Percentiles rank a stretch among this genome's conserved stretches.
phyloP scores from a whole-genome alignment of 2,888 invertebrate species.

The Lochmaea crataegi region DNA sequence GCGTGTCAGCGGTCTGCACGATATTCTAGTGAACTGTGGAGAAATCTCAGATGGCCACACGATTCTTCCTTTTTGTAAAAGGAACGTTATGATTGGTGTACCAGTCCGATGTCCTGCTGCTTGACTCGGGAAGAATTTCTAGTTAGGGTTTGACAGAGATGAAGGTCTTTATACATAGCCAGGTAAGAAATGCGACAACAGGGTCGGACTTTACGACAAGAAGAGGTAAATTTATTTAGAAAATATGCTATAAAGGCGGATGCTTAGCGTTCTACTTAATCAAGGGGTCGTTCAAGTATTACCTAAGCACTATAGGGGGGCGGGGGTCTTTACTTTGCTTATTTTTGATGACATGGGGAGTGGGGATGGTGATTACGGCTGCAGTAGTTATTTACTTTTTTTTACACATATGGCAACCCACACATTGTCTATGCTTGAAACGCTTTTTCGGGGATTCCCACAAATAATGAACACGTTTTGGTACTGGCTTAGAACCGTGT shows the following conservation, averaged over 20 bases:
- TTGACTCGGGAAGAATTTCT: constrained; percentile 50
- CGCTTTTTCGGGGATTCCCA: no score
- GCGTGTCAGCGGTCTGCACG: constrained; percentile 45
- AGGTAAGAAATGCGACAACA: constrained; percentile 45
- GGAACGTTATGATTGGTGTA: constrained; percentile 55
- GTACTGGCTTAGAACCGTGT: no score
- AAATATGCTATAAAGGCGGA: background rate
- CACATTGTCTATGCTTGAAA: no score
- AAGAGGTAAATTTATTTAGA: background rate
- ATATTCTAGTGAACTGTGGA: constrained; percentile 47
- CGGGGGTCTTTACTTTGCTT: no score
- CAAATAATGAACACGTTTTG: no score
- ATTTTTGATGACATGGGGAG: no score
- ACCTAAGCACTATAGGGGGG: no score
- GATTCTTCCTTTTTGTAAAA: constrained; percentile 43
- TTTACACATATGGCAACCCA: no score
- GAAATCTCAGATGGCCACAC: constrained; percentile 45
- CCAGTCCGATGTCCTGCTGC: constrained; percentile 53
- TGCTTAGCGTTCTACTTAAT: no score
- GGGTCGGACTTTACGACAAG: constrained; percentile 31
- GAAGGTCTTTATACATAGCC: constrained; percentile 53
- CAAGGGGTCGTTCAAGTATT: no score
- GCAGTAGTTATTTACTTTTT: no score
- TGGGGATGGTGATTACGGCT: no score
- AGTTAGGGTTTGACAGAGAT: constrained; percentile 54